Conservation (phyloP, 2,113 vertebrate species). For the human (Homo sapiens) region GRCh38 chr4:55701001-55701500, state of each 20-base stretch:
- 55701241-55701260: not conserved
- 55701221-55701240: not conserved
- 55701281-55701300: not conserved
- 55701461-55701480: no score
- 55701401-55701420: not conserved
- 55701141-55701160: not conserved
- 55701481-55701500: no score
- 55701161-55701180: not conserved
- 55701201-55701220: not conserved
- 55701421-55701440: not conserved
- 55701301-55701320: not conserved
- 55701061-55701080: slow-evolving; percentile 20
- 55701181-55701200: not conserved
- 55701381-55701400: not conserved
- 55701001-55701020: not conserved
- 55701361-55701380: not conserved
- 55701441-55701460: not conserved
- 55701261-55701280: not conserved
- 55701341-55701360: not conserved
- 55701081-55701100: not conserved
- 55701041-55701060: not conserved
- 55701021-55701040: not conserved
- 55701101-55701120: not conserved
- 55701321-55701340: not conserved
- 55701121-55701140: not conserved